A percentile compares a stretch with the other conserved stretches of the same genome.
phyloP scores from a whole-genome alignment of 2,888 invertebrate species.

The Lumbricus terrestris region DNA sequence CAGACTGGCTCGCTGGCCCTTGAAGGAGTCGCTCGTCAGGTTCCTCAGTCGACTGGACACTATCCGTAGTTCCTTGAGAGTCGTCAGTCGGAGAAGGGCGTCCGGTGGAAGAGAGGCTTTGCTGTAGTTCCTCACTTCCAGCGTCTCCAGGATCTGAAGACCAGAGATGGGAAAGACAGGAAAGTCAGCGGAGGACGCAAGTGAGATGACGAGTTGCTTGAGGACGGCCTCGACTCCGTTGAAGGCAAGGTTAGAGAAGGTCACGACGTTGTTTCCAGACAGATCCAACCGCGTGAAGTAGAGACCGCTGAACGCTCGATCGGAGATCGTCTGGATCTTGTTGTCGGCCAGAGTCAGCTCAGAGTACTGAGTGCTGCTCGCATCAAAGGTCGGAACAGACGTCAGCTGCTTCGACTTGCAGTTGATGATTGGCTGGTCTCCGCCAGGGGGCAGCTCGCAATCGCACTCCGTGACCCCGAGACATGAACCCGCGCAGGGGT shows the following conservation, averaged over 20 bases:
- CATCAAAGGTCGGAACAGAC: constrained; percentile 8
- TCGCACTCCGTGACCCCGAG: background rate
- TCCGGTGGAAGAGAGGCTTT: background rate
- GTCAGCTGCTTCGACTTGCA: constrained; percentile 10
- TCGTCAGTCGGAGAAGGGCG: background rate
- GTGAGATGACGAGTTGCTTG: background rate
- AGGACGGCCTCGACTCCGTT: background rate
- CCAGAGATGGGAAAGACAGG: background rate
- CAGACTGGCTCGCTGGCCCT: background rate
- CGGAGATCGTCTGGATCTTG: background rate
- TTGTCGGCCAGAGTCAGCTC: constrained; percentile 25
- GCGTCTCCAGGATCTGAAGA: background rate
- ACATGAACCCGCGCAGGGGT: background rate
- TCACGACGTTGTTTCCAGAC: background rate
- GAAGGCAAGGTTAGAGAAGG: background rate
- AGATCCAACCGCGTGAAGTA: background rate
- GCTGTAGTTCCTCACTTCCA: constrained; percentile 3
- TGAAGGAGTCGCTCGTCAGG: background rate
- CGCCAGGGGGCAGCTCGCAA: constrained; percentile 6
- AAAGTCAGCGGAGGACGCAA: background rate
- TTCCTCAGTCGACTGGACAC: background rate
- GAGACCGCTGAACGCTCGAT: background rate
- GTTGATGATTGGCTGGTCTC: constrained; percentile 11
- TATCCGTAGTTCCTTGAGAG: background rate
- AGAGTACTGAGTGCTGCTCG: background rate